These are phyloP conservation scores for Catotricha subobsoleta DNA, from an alignment of 2,888 invertebrate species.

Conservation along the genomic window DNA sequence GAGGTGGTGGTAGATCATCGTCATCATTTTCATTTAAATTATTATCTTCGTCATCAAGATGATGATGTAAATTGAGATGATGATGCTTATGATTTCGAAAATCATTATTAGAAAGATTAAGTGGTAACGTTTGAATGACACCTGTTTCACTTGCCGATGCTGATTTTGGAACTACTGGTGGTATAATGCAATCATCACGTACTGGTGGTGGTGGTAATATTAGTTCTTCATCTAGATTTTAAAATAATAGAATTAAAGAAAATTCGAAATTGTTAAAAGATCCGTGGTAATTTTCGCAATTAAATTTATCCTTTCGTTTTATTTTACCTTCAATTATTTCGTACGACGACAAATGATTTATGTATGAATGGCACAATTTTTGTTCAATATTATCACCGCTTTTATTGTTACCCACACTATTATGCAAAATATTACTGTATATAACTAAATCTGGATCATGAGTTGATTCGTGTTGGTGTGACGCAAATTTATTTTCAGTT, in stretches of 20 bases:
- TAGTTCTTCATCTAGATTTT: slow-evolving; percentile 5
- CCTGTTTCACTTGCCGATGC: no score
- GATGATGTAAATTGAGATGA: background rate
- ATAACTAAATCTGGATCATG: no score
- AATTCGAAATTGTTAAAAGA: background rate
- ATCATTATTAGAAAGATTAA: background rate
- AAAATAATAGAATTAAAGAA: background rate
- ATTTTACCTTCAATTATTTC: no score
- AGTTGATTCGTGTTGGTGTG: no score
- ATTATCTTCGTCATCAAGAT: background rate
- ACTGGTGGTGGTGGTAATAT: slow-evolving; percentile 3
- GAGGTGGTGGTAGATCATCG: slow-evolving; percentile 62
- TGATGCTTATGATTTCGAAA: background rate
- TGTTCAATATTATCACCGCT: background rate
- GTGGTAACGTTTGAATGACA: no score
- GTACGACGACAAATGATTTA: no score
- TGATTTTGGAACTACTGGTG: no score
- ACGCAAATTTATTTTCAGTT: background rate
- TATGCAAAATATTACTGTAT: slow-evolving; percentile 3
- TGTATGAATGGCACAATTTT: background rate
- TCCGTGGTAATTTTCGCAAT: background rate
- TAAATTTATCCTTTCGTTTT: no score
- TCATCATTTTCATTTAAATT: slow-evolving; percentile 29
- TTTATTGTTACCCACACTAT: no score
- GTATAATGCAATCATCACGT: no score